phyloP scores from a whole-genome alignment of 2,888 invertebrate genomes.

The Oasisia sp. region DNA sequence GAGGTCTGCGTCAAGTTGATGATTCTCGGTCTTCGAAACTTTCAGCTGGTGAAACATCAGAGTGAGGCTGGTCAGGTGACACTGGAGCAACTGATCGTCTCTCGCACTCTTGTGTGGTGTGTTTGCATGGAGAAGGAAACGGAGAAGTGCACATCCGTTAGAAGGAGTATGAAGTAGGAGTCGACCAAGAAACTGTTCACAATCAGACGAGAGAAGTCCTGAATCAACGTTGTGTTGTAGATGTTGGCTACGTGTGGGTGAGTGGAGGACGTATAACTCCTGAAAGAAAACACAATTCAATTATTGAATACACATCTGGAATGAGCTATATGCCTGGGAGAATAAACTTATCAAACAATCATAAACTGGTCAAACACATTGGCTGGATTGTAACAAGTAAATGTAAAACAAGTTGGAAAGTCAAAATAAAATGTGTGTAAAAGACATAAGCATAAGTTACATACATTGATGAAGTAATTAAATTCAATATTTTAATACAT shows the following conservation, averaged over 20 bases:
- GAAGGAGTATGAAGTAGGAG: neutral
- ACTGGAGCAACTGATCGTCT: neutral
- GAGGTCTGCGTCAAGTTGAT: neutral
- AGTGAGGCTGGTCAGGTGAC: constrained; percentile 17
- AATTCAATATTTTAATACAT: neutral
- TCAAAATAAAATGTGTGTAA: too few relatives aligned
- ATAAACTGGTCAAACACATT: too few relatives aligned
- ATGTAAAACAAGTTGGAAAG: too few relatives aligned
- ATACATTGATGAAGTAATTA: neutral
- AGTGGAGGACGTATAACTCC: neutral
- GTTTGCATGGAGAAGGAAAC: neutral
- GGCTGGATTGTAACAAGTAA: too few relatives aligned
- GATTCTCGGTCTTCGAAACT: neutral
- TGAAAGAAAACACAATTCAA: neutral
- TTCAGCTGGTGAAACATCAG: neutral
- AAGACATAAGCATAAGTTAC: too few relatives aligned
- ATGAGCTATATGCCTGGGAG: too few relatives aligned
- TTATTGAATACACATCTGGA: neutral
- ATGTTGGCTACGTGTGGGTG: neutral
- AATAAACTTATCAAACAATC: too few relatives aligned
- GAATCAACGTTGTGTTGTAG: neutral
- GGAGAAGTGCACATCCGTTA: neutral
- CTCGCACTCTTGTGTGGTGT: neutral
- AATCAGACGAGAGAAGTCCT: neutral
- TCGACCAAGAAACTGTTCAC: neutral